phyloP scores from a whole-genome alignment of 2,888 invertebrate species.

The Asteroscopus sphinx region DNA sequence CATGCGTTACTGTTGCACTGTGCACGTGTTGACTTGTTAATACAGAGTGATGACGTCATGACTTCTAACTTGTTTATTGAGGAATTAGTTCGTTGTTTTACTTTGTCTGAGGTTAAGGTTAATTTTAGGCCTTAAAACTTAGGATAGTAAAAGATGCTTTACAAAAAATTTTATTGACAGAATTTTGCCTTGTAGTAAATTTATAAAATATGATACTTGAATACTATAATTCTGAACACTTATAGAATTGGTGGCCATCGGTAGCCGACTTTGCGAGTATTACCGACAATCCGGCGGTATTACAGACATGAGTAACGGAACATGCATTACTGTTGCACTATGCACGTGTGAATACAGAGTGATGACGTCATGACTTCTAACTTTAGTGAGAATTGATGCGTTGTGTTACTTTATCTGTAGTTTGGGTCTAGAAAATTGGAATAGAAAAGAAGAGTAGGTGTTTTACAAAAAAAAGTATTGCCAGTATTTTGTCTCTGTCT shows the following conservation, averaged over 20 bases:
- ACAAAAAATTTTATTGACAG: too few species aligned
- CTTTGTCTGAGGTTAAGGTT: too few species aligned
- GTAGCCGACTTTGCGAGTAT: slow-evolving; percentile 50
- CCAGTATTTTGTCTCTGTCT: too few species aligned
- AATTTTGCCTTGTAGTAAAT: too few species aligned
- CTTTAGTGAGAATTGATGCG: neutral
- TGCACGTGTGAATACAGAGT: slow-evolving; percentile 5
- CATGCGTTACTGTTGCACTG: slow-evolving; percentile 27
- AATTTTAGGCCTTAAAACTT: too few species aligned
- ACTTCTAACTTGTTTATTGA: neutral
- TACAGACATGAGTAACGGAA: slow-evolving; percentile 34
- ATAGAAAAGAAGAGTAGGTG: too few species aligned
- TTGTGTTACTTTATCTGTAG: too few species aligned
- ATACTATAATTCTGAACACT: too few species aligned
- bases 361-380: slow-evolving; percentile 23
- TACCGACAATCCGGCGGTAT: slow-evolving; percentile 49
- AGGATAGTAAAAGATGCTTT: too few species aligned
- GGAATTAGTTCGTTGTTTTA: neutral
- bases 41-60: slow-evolving; percentile 21
- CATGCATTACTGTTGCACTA: slow-evolving; percentile 26
- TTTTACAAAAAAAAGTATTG: too few species aligned
- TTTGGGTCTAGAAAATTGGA: too few species aligned
- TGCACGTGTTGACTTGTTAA: slow-evolving; percentile 17
- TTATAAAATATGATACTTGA: too few species aligned
- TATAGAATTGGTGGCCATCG: slow-evolving; percentile 72